Percentiles rank a stretch among this genome's conserved stretches.
These are phyloP conservation scores for Acronicta psi DNA, from an alignment of 2,888 invertebrate species.

Conservation along the genomic window DNA sequence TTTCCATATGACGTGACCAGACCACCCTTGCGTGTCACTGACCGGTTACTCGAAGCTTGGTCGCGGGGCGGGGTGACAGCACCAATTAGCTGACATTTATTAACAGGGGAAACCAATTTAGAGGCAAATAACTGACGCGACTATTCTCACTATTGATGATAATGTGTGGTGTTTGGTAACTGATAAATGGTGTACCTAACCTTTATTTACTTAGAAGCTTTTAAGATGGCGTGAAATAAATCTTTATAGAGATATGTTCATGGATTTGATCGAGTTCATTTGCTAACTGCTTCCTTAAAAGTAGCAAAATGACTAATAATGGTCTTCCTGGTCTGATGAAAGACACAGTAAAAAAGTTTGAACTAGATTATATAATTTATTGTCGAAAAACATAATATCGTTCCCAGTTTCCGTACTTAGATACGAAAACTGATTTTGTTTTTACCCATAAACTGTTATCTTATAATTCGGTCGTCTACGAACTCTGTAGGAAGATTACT, in stretches of 20 bases:
- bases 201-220: slow-evolving; percentile 9
- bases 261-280: neutral
- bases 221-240: neutral
- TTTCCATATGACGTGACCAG: slow-evolving; percentile 44
- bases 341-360: too few species aligned
- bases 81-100: slow-evolving; percentile 52
- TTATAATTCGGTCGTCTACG: too few species aligned
- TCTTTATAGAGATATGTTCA: too few species aligned
- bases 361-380: too few species aligned
- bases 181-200: neutral
- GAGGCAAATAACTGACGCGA: slow-evolving; percentile 36
- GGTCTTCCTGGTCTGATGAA: neutral
- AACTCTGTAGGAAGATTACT: too few species aligned
- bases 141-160: slow-evolving; percentile 33
- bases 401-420: too few species aligned
- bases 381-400: too few species aligned
- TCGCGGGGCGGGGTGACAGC: slow-evolving; percentile 45
- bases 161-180: slow-evolving; percentile 25
- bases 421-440: too few species aligned
- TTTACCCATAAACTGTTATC: too few species aligned
- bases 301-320: neutral
- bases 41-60: slow-evolving; percentile 41
- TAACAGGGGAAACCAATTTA: slow-evolving; percentile 57
- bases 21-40: slow-evolving; percentile 45
- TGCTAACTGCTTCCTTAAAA: neutral